phyloP scores from a whole-genome alignment of 2,113 vertebrate genomes.

The Formicarius rufipectus region DNA sequence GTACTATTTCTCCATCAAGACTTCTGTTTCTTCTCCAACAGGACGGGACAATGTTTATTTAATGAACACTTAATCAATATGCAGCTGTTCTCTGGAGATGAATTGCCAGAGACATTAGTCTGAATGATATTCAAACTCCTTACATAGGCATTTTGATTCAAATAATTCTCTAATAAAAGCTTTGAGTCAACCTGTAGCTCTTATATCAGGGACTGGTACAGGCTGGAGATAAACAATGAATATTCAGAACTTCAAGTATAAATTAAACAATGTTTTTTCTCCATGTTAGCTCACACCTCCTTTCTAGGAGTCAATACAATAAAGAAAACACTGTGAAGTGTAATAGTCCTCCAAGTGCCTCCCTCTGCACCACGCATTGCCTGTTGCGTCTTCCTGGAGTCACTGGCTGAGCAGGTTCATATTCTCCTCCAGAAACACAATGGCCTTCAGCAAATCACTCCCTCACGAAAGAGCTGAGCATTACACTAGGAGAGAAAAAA shows the following conservation, averaged over 20 bases:
- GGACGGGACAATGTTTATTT: not conserved
- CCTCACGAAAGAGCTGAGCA: accelerated
- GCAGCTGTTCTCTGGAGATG: not conserved
- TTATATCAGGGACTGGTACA: not conserved
- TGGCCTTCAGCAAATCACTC: not conserved
- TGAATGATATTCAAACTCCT: not conserved
- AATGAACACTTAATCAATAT: not conserved
- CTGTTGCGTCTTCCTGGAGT: accelerated
- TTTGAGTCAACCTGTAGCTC: not conserved
- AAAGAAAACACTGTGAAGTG: not conserved
- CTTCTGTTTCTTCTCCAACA: not conserved
- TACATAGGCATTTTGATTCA: not conserved
- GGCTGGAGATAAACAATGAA: not conserved
- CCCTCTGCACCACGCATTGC: not conserved
- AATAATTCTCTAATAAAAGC: not conserved
- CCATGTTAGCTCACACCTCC: not conserved
- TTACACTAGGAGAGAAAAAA: not conserved
- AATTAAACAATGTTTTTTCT: not conserved
- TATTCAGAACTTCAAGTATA: not conserved
- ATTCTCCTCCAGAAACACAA: not conserved
- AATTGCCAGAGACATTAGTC: not conserved
- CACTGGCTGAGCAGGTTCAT: accelerated
- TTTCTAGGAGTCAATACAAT: not conserved
- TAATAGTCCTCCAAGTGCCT: not conserved
- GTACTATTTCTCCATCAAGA: not conserved